Evolutionary conservation across 2,113 vertebrate genomes (phyloP).

Genomic region (Galbula dea): DNA sequence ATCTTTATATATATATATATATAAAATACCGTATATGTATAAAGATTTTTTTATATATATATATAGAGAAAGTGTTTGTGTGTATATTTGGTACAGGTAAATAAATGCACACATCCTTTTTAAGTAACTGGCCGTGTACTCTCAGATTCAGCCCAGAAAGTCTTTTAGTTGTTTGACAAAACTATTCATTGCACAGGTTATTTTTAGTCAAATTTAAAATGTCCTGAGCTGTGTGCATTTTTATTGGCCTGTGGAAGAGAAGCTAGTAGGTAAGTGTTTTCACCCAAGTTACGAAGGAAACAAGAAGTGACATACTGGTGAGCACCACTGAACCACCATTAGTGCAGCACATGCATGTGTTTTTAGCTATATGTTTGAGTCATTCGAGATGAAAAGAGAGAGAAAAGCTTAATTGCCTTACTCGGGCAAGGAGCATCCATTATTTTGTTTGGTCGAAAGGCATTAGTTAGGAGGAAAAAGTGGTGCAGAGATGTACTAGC

Average conservation of each 20-base stretch:
- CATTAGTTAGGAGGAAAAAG: conserved; percentile 7
- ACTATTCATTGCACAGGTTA: not conserved
- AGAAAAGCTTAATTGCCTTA: not conserved
- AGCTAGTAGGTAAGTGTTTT: not conserved
- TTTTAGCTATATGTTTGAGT: not conserved
- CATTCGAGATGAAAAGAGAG: not conserved
- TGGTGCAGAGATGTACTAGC: not conserved
- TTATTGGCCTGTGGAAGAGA: conserved; percentile 53
- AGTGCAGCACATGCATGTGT: not conserved
- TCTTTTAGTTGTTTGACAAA: conserved; percentile 27
- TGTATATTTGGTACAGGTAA: conserved; percentile 60
- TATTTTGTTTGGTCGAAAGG: not conserved
- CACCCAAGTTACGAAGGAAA: conserved; percentile 27
- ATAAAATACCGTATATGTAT: conserved; percentile 37
- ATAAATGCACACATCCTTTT: conserved; percentile 64
- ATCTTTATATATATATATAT: conserved; percentile 74
- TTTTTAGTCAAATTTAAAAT: not conserved
- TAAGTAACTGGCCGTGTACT: not conserved
- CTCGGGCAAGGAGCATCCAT: not conserved
- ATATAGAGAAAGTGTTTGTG: conserved; percentile 49
- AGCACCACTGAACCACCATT: not conserved
- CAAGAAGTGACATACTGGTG: not conserved
- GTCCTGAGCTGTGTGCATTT: conserved; percentile 21
- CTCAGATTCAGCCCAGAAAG: conserved; percentile 35
- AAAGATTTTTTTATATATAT: conserved; percentile 58